A percentile compares a stretch with the other conserved stretches of the same genome.
Evolutionary conservation across 2,113 vertebrate genomes (phyloP).

Genomic region (Thunnus maccoyii): DNA sequence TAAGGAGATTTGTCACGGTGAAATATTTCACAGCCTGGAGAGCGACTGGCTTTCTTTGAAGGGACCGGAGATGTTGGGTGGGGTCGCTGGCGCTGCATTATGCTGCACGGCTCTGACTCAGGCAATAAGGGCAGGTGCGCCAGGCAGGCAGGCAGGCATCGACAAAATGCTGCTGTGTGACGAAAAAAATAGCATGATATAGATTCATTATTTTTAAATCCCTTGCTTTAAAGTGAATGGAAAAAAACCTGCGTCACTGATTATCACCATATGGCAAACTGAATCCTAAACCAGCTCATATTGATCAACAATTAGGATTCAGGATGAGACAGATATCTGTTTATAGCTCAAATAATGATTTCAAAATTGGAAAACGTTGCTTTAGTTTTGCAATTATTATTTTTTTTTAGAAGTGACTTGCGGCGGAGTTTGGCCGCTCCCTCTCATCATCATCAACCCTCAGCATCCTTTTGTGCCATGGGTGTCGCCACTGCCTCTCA

Average conservation of each 20-base stretch:
- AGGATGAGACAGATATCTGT: neutral
- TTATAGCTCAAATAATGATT: neutral
- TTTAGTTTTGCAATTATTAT: neutral
- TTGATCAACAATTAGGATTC: neutral
- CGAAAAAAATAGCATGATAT: neutral
- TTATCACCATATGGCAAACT: neutral
- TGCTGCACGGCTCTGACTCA: conserved; percentile 82
- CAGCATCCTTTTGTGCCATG: conserved; percentile 83
- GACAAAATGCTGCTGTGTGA: conserved; percentile 30
- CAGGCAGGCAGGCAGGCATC: conserved; percentile 49
- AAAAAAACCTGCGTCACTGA: conserved; percentile 66
- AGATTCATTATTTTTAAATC: neutral
- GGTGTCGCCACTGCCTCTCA: conserved; percentile 74
- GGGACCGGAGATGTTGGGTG: conserved; percentile 84
- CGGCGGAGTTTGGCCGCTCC: conserved; percentile 77
- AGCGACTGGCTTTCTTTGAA: conserved; percentile 48
- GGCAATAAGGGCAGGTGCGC: conserved; percentile 78
- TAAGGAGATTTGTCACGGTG: conserved; percentile 54
- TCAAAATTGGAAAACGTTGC: neutral
- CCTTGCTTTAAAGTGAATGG: neutral
- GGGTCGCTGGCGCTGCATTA: conserved; percentile 87
- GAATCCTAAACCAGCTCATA: neutral
- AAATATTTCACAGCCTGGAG: conserved; percentile 45
- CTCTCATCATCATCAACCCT: conserved; percentile 48
- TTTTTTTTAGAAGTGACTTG: conserved; percentile 43